These are phyloP conservation scores for Dendroctonus ponderosae DNA, from an alignment of 1,140 invertebrate genomes.

Conservation along the genomic window DNA sequence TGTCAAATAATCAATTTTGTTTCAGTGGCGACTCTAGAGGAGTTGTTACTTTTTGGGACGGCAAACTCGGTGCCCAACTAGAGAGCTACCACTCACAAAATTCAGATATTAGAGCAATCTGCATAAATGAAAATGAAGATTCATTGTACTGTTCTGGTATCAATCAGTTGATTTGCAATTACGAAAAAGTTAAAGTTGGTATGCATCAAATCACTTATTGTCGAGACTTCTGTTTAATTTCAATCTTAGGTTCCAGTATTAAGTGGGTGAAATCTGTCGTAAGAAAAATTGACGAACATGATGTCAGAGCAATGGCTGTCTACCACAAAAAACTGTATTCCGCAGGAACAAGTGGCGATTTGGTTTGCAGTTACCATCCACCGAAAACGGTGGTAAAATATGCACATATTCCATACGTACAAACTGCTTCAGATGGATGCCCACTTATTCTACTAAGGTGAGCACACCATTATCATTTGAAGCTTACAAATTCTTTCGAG, in stretches of 20 bases:
- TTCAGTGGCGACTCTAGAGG: conserved; percentile 83
- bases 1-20: conserved; percentile 1
- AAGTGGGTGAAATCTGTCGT: conserved; percentile 81
- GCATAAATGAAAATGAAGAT: conserved; percentile 68
- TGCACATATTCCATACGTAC: conserved; percentile 63
- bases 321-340: conserved; percentile 69
- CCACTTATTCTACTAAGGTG: conserved; percentile 64
- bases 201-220: conserved; percentile 3
- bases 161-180: conserved; percentile 74
- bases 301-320: conserved; percentile 71
- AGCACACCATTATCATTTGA: too few species aligned
- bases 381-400: conserved; percentile 68
- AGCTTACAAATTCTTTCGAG: too few species aligned
- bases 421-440: conserved; percentile 55
- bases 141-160: conserved; percentile 77
- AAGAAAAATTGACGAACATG: conserved; percentile 77
- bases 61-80: conserved; percentile 70
- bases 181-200: conserved; percentile 59
- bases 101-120: conserved; percentile 73
- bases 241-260: conserved; percentile 51
- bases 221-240: not conserved
- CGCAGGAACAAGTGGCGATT: conserved; percentile 74
- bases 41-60: conserved; percentile 85
- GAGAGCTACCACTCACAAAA: conserved; percentile 74
- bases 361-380: conserved; percentile 64